Evolutionary conservation across 2,797 vertebrate genomes (phyloP).

Genomic region (Neosilurus hyrtlii): DNA sequence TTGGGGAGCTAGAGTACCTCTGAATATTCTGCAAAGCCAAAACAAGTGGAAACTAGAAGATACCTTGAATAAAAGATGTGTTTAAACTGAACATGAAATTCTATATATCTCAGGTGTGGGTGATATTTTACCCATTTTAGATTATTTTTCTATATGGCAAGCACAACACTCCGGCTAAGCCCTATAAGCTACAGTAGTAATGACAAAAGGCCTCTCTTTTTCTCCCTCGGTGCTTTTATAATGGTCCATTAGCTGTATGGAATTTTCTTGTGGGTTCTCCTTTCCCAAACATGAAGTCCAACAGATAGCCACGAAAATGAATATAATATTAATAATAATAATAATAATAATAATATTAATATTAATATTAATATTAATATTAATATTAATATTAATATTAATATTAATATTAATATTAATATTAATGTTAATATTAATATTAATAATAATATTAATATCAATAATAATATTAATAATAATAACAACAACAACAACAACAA

Average conservation of each 20-base stretch:
- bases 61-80: neutral
- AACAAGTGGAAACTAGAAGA: conserved; percentile 34
- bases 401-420: no score
- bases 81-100: conserved; percentile 34
- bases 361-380: no score
- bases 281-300: neutral
- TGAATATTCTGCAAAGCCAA: neutral
- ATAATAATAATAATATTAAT: no score
- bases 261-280: conserved; percentile 48
- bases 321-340: no score
- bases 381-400: no score
- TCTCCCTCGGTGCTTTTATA: conserved; percentile 34
- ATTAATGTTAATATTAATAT: no score
- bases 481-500: no score
- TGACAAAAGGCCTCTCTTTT: conserved; percentile 40
- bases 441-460: no score
- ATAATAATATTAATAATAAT: no score
- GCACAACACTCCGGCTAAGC: conserved; percentile 28
- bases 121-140: conserved; percentile 9
- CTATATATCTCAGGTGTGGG: conserved; percentile 19
- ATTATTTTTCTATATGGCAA: conserved; percentile 32
- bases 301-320: neutral
- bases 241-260: conserved; percentile 53
- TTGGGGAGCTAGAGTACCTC: neutral
- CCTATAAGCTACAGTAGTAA: conserved; percentile 46